Evolutionary conservation across 2,113 vertebrate genomes (phyloP), one percentile per base, ranked within the genome.

Genomic region (Trinectes maculatus): DNA sequence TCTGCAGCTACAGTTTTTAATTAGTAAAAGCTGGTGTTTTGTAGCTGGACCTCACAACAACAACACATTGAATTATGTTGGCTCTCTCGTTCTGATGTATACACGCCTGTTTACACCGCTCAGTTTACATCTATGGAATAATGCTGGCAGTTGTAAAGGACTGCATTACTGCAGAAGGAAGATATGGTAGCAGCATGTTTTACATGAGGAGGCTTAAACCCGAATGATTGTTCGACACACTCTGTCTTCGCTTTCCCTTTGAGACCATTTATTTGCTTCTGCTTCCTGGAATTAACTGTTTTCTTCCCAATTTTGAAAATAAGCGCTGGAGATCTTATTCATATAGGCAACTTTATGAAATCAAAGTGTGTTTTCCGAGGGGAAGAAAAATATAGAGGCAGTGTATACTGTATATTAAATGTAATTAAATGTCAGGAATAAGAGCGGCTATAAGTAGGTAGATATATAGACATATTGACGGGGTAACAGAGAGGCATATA

Each of bases 1-100:
- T 81, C 81, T 79, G 56, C 68, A 65, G 77, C 73, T 73, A 74
- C 54, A 71, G 37, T 69, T 86, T 86, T 87, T 87, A 89, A 90
- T 92, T 89, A 82, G 79, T 43, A 77, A 76, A 74, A 87, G 84
- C 59, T 72, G 75, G 44, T 87, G 80, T 71, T 75, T 73, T 73
- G 66, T 64, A 81, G 34, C 72, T 3, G 31, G 66, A 71, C 77
- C 73, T 70, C 72, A 33, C 54, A 75, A 78, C 72, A 82, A 71
- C 51, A 84, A 56, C 72, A 71, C 65, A 72, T 83, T 59, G 46
- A 78, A 71, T 78, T 56, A 55, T 47, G 34, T 65, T 58, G 44
- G 42, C 43, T 31, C 10, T 43, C 40, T 67, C 15, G 66, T 69
- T 75, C 66, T 26, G 19, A 59, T 67, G 39, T 8, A 26, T 54